phyloP scores from a whole-genome alignment of 2,888 invertebrate species.

The Beris morrisii region DNA sequence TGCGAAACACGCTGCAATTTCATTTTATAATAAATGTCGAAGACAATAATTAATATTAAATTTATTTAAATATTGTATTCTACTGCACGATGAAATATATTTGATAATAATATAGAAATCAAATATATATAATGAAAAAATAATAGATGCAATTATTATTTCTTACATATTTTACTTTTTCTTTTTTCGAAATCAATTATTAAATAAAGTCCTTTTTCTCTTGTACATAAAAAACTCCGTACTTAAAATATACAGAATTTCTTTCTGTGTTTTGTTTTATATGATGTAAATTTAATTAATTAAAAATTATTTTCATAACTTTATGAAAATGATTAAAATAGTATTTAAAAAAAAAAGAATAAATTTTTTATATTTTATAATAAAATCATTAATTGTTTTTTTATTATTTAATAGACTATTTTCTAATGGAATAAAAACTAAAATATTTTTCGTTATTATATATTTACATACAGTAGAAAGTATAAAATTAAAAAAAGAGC shows the following conservation, averaged over 20 bases:
- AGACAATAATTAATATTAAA: conserved; percentile 4
- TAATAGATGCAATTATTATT: neutral
- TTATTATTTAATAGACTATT: neutral
- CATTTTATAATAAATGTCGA: neutral
- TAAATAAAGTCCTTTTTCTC: conserved; percentile 24
- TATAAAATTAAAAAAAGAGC: conserved; percentile 1
- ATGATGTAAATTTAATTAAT: neutral
- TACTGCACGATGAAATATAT: conserved; percentile 5
- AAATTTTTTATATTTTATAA: neutral
- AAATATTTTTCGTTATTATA: conserved; percentile 4
- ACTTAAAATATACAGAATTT: neutral
- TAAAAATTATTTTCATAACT: neutral
- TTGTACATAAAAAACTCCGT: conserved; percentile 7
- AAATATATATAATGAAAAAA: too few relatives aligned
- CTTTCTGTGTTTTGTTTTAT: conserved; percentile 1
- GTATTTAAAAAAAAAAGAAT: neutral
- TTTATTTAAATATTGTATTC: too few relatives aligned
- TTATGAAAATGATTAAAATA: neutral
- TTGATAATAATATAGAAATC: too few relatives aligned
- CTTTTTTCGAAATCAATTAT: conserved; percentile 3
- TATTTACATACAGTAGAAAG: conserved; percentile 2
- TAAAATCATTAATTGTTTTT: neutral
- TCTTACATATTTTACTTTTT: neutral
- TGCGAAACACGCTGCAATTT: neutral
- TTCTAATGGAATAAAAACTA: neutral